Percentiles rank a stretch among this genome's conserved stretches.
phyloP scores from a whole-genome alignment of 2,797 vertebrate species.

The Peromyscus eremicus region DNA sequence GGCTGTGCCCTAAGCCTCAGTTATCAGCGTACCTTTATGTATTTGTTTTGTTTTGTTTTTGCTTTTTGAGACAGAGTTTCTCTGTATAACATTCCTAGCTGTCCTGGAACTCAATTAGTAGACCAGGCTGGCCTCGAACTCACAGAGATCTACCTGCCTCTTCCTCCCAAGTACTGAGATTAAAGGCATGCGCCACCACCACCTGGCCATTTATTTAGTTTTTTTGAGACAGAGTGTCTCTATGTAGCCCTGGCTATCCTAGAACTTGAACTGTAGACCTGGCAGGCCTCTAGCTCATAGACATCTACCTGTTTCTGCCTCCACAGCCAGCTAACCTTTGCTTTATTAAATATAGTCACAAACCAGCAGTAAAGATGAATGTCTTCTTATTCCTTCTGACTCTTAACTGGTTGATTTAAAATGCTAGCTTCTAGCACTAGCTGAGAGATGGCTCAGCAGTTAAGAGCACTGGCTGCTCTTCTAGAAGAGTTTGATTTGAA shows the following conservation, averaged over 20 bases:
- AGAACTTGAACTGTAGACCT: neutral
- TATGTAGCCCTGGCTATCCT: neutral
- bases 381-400: neutral
- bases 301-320: neutral
- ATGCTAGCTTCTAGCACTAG: neutral
- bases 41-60: neutral
- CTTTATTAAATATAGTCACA: constrained; percentile 28
- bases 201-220: neutral
- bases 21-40: neutral
- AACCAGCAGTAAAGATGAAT: constrained; percentile 26
- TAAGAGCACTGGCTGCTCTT: neutral
- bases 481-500: too few relatives aligned
- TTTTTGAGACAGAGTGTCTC: neutral
- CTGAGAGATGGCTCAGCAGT: neutral
- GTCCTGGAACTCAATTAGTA: too few relatives aligned
- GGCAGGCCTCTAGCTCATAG: neutral
- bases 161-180: too few relatives aligned
- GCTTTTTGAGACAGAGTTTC: neutral
- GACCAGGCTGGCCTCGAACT: too few relatives aligned
- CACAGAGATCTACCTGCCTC: too few relatives aligned
- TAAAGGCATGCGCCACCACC: too few relatives aligned
- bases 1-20: neutral
- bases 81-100: too few relatives aligned
- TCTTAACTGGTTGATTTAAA: neutral
- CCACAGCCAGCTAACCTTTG: neutral